Percentiles rank a stretch among this genome's conserved stretches.
Evolutionary conservation across 1,140 invertebrate species (phyloP).

Genomic region (Drosophila bocki): DNA sequence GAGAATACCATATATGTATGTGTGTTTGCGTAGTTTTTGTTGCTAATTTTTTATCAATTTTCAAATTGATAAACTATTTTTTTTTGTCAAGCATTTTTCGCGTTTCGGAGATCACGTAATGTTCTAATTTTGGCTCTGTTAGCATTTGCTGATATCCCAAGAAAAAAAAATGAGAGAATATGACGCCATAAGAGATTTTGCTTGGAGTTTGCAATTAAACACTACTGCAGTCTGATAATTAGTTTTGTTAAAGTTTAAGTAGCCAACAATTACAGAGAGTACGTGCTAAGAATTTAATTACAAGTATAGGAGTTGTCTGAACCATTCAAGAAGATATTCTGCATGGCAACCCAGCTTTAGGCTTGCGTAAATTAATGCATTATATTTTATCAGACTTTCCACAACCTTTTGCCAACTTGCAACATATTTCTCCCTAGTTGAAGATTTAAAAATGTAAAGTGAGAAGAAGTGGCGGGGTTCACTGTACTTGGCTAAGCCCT

Average conservation of each 20-base stretch:
- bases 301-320: neutral
- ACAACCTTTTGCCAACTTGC: neutral
- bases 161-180: slow-evolving; percentile 14
- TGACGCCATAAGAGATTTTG: slow-evolving; percentile 1
- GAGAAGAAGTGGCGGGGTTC: slow-evolving; percentile 5
- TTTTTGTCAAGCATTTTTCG: slow-evolving; percentile 14
- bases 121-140: slow-evolving; percentile 65
- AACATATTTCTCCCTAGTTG: neutral
- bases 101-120: slow-evolving; percentile 54
- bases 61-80: slow-evolving; percentile 49
- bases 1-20: slow-evolving; percentile 7
- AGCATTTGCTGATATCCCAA: slow-evolving; percentile 30
- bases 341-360: neutral
- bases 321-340: too few species aligned
- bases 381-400: neutral
- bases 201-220: slow-evolving; percentile 3
- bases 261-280: neutral
- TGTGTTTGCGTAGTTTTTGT: slow-evolving; percentile 10
- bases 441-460: slow-evolving; percentile 3
- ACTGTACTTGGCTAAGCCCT: slow-evolving; percentile 41
- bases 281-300: slow-evolving; percentile 1
- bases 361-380: neutral
- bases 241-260: neutral
- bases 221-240: neutral
- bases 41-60: slow-evolving; percentile 47